Evolutionary conservation across 1,140 invertebrate species (phyloP).

Genomic region (Matsumurasca onukii): DNA sequence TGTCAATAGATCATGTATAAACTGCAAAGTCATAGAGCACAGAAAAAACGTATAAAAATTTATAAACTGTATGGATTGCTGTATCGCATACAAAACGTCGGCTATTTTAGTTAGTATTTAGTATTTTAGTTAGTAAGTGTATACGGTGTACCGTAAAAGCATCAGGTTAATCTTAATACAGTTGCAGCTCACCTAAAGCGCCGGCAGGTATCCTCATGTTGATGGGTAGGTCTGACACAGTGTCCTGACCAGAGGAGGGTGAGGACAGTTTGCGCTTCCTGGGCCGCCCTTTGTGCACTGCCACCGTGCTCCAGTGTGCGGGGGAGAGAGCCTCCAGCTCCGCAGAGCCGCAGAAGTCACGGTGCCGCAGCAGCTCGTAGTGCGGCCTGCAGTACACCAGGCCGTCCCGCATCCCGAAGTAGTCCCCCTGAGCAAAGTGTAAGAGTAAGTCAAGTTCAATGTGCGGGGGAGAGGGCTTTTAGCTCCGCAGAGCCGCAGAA

Average conservation of each 20-base stretch:
- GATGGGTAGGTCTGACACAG: conserved; percentile 55
- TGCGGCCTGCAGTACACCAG: conserved; percentile 58
- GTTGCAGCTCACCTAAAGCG: conserved; percentile 65
- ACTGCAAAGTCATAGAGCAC: no score
- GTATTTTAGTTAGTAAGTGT: no score
- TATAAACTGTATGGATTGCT: no score
- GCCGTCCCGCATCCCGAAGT: conserved; percentile 74
- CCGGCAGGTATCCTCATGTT: conserved; percentile 67
- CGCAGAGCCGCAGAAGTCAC: conserved; percentile 41
- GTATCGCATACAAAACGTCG: no score
- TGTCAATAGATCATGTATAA: no score
- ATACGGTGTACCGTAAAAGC: no score
- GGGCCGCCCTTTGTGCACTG: conserved; percentile 76
- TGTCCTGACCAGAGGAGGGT: conserved; percentile 46
- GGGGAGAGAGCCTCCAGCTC: conserved; percentile 55
- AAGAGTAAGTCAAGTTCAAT: conserved; percentile 50
- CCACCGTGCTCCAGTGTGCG: conserved; percentile 54
- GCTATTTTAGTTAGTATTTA: no score
- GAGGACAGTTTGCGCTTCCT: conserved; percentile 72
- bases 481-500: conserved; percentile 41
- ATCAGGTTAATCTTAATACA: no score
- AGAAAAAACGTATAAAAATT: no score
- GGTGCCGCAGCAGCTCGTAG: conserved; percentile 58
- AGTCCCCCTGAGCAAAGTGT: conserved; percentile 62
- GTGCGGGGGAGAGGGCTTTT: conserved; percentile 56